Evolutionary conservation across 2,113 vertebrate genomes (phyloP).

Genomic region (Carassius auratus): DNA sequence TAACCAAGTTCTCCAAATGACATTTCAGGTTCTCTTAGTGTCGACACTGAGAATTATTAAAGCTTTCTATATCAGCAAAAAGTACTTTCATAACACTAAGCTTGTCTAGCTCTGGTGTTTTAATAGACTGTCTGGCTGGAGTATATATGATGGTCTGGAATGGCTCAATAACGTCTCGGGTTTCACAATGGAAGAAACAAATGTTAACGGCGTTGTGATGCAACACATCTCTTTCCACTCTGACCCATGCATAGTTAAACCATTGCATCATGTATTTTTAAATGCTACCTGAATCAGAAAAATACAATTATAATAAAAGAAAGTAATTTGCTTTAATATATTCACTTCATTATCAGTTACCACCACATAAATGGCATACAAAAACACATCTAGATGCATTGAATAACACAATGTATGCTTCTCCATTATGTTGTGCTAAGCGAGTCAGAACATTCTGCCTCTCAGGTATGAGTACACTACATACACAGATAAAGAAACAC

Average conservation of each 20-base stretch:
- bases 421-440: conserved; percentile 6
- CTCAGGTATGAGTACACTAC: neutral
- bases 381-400: neutral
- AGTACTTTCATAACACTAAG: neutral
- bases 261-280: neutral
- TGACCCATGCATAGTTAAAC: neutral
- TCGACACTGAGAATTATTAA: neutral
- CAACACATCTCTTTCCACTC: neutral
- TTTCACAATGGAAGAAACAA: neutral
- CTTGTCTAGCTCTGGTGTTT: neutral
- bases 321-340: neutral
- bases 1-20: neutral
- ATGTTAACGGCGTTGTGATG: neutral
- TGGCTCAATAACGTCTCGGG: neutral
- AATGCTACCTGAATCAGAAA: neutral
- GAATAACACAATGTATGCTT: neutral
- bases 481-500: conserved; percentile 14
- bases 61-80: neutral
- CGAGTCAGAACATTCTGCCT: neutral
- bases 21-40: neutral
- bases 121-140: neutral
- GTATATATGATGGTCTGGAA: neutral
- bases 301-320: neutral
- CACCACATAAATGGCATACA: neutral
- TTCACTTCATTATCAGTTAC: neutral